These are phyloP conservation scores for Actinemys pallida DNA, from an alignment of 2,113 vertebrate genomes.

Conservation along the genomic window DNA sequence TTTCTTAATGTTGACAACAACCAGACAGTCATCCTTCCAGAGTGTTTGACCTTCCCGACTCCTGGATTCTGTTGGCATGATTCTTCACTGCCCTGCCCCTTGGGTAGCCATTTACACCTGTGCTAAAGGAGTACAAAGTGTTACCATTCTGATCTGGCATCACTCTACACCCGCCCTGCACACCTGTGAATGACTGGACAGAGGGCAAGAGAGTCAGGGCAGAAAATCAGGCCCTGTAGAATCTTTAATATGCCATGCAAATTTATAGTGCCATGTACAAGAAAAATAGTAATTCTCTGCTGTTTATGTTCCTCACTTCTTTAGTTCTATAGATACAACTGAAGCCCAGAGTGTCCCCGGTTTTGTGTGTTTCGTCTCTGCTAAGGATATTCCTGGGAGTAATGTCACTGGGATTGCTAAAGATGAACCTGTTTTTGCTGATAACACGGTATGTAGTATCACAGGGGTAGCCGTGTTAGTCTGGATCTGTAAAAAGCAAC, in stretches of 20 bases:
- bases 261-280: not conserved
- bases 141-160: not conserved
- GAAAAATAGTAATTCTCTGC: not conserved
- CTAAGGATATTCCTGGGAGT: conserved; percentile 88
- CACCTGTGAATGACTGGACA: not conserved
- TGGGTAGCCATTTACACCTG: not conserved
- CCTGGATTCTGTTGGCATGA: not conserved
- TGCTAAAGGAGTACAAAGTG: not conserved
- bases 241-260: fast-evolving
- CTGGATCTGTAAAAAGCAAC: no score
- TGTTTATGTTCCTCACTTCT: not conserved
- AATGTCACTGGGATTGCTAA: conserved; percentile 84
- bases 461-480: no score
- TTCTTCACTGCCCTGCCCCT: not conserved
- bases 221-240: not conserved
- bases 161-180: fast-evolving
- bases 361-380: conserved; percentile 87
- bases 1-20: not conserved
- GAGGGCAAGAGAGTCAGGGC: not conserved
- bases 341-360: conserved; percentile 86
- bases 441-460: conserved; percentile 79
- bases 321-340: conserved; percentile 86
- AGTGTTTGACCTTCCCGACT: not conserved
- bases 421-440: conserved; percentile 91
- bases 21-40: not conserved